Evolutionary conservation across 2,888 invertebrate genomes (phyloP).

Genomic region (Omphaloscelis lunosa): DNA sequence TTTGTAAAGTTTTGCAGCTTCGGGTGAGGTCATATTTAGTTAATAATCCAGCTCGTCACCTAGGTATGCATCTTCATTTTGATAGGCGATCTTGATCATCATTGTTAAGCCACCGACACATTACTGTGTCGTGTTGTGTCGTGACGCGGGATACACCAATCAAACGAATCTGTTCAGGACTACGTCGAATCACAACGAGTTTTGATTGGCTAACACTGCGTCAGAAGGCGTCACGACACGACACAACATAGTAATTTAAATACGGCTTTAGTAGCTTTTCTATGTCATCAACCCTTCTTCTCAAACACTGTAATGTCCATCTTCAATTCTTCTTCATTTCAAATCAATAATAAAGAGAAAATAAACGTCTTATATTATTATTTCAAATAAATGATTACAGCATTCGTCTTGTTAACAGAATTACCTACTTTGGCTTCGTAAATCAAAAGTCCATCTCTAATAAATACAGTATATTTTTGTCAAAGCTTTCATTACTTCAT

Average conservation of each 20-base stretch:
- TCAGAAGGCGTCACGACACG: too few species aligned
- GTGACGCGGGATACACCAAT: too few species aligned
- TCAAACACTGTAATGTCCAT: not conserved
- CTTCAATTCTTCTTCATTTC: not conserved
- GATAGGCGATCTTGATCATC: not conserved
- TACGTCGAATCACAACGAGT: too few species aligned
- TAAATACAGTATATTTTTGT: not conserved
- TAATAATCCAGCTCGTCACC: not conserved
- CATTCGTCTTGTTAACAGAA: not conserved
- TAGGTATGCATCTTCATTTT: not conserved
- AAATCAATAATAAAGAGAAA: not conserved
- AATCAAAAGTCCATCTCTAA: not conserved
- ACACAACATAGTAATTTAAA: too few species aligned
- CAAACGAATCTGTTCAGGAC: too few species aligned
- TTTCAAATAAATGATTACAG: not conserved
- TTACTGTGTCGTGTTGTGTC: too few species aligned
- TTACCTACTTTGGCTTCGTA: not conserved
- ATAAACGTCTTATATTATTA: too few species aligned
- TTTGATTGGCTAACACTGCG: too few species aligned
- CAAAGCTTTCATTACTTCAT: not conserved
- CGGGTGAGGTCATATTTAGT: not conserved
- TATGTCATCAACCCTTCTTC: not conserved
- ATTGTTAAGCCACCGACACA: not conserved
- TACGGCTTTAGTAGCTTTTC: not conserved
- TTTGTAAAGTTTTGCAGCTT: constrained; percentile 23